These are phyloP conservation scores for Strix aluco DNA, from an alignment of 2,113 vertebrate species.

Conservation along the genomic window DNA sequence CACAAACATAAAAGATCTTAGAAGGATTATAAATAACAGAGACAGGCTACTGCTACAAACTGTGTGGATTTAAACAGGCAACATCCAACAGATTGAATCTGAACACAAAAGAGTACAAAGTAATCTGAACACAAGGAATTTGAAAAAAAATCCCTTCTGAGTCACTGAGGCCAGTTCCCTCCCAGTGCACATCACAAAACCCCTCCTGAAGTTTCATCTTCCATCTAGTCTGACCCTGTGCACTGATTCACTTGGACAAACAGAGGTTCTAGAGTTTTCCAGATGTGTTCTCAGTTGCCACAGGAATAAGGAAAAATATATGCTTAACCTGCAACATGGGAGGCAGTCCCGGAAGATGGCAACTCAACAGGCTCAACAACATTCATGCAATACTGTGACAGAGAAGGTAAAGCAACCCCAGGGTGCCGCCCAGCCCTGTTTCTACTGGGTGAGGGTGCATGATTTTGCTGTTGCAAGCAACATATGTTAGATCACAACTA, in stretches of 20 bases:
- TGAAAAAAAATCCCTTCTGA: background rate
- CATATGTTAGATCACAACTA: background rate
- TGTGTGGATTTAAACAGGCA: background rate
- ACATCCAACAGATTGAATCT: background rate
- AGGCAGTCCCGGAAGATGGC: background rate
- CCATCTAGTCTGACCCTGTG: background rate
- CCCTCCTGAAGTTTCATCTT: background rate
- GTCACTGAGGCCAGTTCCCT: background rate
- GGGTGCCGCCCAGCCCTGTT: background rate
- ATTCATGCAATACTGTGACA: background rate
- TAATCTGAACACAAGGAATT: background rate
- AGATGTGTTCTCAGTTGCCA: background rate
- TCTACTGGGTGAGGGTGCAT: background rate
- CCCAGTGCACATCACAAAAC: background rate
- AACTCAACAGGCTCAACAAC: background rate
- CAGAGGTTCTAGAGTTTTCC: background rate
- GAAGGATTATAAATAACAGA: background rate
- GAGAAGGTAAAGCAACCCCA: background rate
- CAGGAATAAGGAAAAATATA: background rate
- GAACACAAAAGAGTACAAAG: background rate
- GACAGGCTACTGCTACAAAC: background rate
- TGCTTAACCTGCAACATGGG: background rate
- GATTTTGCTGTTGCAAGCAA: background rate
- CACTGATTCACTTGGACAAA: background rate
- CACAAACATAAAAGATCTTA: background rate